A percentile compares a stretch with the other conserved stretches of the same genome.
Conservation (phyloP, 2,113 vertebrate species). For the Rana temporaria region DNA sequence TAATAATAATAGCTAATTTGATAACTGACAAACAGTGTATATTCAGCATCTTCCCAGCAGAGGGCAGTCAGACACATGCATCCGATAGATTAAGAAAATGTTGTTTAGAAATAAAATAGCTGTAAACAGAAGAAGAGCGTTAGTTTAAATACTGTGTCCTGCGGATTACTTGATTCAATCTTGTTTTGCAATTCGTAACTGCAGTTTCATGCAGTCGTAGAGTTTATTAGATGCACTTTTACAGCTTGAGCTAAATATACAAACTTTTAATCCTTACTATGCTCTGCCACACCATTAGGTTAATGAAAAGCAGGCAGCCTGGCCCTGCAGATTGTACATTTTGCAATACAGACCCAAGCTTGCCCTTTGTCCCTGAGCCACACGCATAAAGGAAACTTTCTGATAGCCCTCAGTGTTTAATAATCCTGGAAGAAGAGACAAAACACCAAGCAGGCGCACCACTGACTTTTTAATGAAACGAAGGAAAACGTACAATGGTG, state of each 20-base stretch:
- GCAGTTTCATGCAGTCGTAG: background rate
- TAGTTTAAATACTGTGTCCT: slow-evolving; percentile 12
- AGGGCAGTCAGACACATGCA: slow-evolving; percentile 56
- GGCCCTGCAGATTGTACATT: slow-evolving; percentile 15
- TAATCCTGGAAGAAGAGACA: slow-evolving; percentile 37
- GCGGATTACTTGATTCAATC: slow-evolving; percentile 31
- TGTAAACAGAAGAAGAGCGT: background rate
- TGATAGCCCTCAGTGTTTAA: slow-evolving; percentile 3
- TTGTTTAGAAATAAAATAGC: slow-evolving; percentile 13
- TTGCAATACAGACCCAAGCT: background rate
- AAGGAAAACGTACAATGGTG: slow-evolving; percentile 42
- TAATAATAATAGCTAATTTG: too few species aligned
- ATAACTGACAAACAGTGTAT: too few species aligned
- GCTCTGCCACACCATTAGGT: slow-evolving; percentile 8
- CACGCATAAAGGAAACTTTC: slow-evolving; percentile 18
- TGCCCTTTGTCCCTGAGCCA: slow-evolving; percentile 33
- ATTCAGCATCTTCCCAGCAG: slow-evolving; percentile 59
- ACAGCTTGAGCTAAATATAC: slow-evolving; percentile 13
- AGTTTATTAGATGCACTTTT: slow-evolving; percentile 22
- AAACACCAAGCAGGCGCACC: slow-evolving; percentile 42
- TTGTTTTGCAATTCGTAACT: background rate
- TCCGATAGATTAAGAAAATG: background rate
- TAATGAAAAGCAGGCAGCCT: slow-evolving; percentile 31
- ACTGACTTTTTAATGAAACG: slow-evolving; percentile 53
- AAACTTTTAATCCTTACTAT: slow-evolving; percentile 1